Percentiles rank a stretch among this genome's conserved stretches.
phyloP scores from a whole-genome alignment of 2,888 invertebrate genomes.

The Chrysina gloriosa region DNA sequence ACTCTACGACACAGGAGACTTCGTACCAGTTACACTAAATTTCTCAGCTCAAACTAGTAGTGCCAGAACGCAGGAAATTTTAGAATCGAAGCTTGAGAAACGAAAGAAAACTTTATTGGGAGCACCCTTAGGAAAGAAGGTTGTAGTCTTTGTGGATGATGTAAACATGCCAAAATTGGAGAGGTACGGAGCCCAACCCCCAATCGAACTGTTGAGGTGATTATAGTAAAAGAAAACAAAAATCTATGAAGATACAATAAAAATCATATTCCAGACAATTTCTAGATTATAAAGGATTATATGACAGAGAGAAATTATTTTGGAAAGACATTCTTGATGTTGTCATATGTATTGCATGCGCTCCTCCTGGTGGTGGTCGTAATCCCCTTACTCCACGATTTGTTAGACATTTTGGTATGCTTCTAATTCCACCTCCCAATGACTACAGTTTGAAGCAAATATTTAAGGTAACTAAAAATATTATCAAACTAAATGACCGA shows the following conservation, averaged over 20 bases:
- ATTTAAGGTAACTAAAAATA: conserved; percentile 77
- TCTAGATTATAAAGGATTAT: conserved; percentile 83
- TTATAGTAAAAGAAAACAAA: neutral
- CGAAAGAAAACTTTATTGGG: conserved; percentile 83
- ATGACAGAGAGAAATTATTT: conserved; percentile 87
- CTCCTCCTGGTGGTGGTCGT: conserved; percentile 91
- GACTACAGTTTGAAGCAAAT: conserved; percentile 81
- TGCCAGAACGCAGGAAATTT: conserved; percentile 83
- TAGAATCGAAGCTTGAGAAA: conserved; percentile 87
- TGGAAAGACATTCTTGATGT: conserved; percentile 92
- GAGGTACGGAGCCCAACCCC: conserved; percentile 91
- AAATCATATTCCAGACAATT: conserved; percentile 70
- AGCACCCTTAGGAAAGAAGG: conserved; percentile 84
- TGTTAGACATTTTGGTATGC: conserved; percentile 88
- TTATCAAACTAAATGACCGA: neutral
- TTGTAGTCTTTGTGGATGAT: conserved; percentile 90
- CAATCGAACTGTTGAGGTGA: conserved; percentile 87
- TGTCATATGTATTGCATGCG: conserved; percentile 85
- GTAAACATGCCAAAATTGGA: conserved; percentile 92
- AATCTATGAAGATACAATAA: neutral
- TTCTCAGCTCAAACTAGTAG: conserved; percentile 95
- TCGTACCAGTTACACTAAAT: conserved; percentile 83
- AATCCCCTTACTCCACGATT: conserved; percentile 87
- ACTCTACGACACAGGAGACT: conserved; percentile 71
- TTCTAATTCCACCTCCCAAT: conserved; percentile 85